Conservation (phyloP, 2,797 vertebrate species). For the Coranthus polyacanthus region DNA sequence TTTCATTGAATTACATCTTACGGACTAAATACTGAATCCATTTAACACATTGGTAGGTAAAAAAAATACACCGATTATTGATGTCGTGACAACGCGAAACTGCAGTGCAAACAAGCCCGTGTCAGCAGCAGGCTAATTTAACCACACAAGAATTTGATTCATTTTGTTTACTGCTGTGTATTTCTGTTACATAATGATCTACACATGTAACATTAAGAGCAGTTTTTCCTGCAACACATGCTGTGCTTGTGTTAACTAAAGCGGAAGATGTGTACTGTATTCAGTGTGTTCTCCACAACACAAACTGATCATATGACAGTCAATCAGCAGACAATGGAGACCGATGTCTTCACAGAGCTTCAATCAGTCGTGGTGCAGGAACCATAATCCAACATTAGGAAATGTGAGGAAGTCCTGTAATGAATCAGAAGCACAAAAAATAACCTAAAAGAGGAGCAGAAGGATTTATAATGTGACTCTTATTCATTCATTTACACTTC, state of each 20-base stretch:
- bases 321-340: constrained; percentile 59
- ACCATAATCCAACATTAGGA: background rate
- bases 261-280: background rate
- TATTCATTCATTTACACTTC: background rate
- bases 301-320: constrained; percentile 73
- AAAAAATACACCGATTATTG: background rate
- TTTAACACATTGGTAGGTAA: constrained; percentile 68
- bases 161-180: background rate
- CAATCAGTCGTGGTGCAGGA: constrained; percentile 11
- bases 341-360: constrained; percentile 10
- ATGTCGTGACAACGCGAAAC: constrained; percentile 69
- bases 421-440: constrained; percentile 8
- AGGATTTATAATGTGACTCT: constrained; percentile 4
- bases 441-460: constrained; percentile 44
- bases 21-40: constrained; percentile 28
- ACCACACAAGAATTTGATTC: background rate
- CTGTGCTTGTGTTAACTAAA: constrained; percentile 9
- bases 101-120: constrained; percentile 58
- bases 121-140: constrained; percentile 55
- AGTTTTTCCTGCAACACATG: background rate
- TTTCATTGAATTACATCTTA: constrained; percentile 39
- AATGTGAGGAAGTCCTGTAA: constrained; percentile 45
- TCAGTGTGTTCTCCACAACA: constrained; percentile 16
- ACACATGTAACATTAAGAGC: background rate
- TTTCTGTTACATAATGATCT: background rate